Conservation (phyloP, 2,113 vertebrate species). For the Phocoena phocoena region DNA sequence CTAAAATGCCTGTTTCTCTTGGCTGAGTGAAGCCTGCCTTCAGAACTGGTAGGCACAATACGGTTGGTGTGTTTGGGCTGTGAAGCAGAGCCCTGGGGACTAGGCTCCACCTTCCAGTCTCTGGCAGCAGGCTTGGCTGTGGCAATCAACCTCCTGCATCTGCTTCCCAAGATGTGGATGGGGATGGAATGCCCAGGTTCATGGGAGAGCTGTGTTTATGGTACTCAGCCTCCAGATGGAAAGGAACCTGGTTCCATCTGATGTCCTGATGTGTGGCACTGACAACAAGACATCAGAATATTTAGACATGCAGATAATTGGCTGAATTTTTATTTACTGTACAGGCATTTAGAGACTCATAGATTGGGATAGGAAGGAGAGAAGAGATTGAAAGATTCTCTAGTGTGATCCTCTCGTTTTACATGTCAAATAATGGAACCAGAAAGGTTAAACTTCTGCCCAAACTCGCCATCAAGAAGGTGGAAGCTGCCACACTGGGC, state of each 20-base stretch:
- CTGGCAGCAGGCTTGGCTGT: background rate
- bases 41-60: background rate
- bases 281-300: background rate
- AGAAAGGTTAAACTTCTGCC: background rate
- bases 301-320: background rate
- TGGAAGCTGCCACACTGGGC: background rate
- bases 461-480: background rate
- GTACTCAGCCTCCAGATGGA: background rate
- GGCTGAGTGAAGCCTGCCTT: background rate
- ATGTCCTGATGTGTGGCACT: background rate
- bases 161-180: background rate
- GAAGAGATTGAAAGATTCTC: background rate
- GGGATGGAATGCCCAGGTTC: background rate
- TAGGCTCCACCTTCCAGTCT: background rate
- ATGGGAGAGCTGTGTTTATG: background rate
- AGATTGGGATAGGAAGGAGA: background rate
- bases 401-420: conserved; percentile 16
- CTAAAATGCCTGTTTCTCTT: conserved; percentile 40
- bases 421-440: background rate
- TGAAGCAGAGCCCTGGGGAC: background rate
- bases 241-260: background rate
- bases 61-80: background rate
- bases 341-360: background rate
- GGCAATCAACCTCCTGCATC: background rate
- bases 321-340: background rate